Evolutionary conservation across 2,113 vertebrate species (phyloP).

Genomic region (Chlorodrepanis virens): DNA sequence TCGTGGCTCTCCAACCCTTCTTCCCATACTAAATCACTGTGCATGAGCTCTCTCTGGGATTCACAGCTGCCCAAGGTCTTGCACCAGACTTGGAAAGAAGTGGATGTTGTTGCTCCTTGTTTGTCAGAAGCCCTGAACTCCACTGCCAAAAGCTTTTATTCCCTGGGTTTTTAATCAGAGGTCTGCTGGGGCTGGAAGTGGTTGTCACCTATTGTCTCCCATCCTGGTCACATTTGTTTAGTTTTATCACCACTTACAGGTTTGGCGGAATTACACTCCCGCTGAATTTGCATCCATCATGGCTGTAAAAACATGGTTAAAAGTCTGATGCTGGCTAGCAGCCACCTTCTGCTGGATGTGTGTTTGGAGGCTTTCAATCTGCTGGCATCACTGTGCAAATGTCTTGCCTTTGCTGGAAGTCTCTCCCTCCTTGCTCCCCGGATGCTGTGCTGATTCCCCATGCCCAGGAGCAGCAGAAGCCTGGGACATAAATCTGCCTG

Average conservation of each 20-base stretch:
- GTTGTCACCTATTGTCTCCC: background rate
- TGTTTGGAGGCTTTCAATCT: background rate
- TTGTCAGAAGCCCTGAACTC: background rate
- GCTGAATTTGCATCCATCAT: rapidly evolving
- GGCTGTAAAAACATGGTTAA: background rate
- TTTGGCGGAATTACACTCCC: background rate
- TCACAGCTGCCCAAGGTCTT: background rate
- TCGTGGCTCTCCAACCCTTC: background rate
- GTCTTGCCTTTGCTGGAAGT: background rate
- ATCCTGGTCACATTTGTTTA: background rate
- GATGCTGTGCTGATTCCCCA: background rate
- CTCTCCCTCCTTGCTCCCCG: background rate
- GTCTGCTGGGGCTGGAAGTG: background rate
- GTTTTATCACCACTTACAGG: background rate
- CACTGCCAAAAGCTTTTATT: background rate
- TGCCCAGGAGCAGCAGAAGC: background rate
- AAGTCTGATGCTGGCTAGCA: background rate
- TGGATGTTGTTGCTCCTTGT: background rate
- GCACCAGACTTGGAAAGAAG: background rate
- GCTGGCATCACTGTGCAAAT: background rate
- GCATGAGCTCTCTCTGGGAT: background rate
- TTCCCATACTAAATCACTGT: background rate
- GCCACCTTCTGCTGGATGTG: background rate
- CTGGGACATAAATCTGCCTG: background rate
- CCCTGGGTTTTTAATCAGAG: background rate